These are phyloP conservation scores for Mirza zaza DNA, from an alignment of 2,113 vertebrate genomes.

Conservation along the genomic window DNA sequence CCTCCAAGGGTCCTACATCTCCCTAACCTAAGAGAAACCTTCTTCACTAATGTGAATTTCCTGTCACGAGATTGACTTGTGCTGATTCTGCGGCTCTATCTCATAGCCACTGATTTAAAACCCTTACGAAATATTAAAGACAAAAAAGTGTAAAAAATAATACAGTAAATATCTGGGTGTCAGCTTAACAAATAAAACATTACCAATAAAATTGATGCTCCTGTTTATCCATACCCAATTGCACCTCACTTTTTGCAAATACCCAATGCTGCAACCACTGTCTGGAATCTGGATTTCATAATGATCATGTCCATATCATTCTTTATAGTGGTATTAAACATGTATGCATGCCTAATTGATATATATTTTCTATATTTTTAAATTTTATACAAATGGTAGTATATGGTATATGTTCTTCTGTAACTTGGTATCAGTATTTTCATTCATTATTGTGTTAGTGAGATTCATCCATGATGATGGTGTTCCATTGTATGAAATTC, in stretches of 20 bases:
- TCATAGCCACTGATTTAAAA: not conserved
- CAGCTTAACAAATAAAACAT: not conserved
- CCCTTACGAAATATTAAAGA: not conserved
- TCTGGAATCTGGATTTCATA: not conserved
- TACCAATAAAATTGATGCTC: not conserved
- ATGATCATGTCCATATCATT: not conserved
- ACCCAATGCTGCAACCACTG: not conserved
- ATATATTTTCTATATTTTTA: not conserved
- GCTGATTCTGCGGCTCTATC: not conserved
- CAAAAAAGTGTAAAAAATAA: not conserved
- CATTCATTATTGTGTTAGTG: not conserved
- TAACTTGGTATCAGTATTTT: not conserved
- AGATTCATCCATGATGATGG: not conserved
- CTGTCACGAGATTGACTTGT: not conserved
- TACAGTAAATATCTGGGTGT: not conserved
- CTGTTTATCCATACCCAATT: not conserved
- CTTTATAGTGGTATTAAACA: not conserved
- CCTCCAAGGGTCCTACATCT: not conserved
- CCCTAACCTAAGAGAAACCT: not conserved
- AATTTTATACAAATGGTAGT: not conserved
- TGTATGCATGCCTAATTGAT: not conserved
- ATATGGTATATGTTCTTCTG: not conserved
- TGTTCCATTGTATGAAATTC: not conserved
- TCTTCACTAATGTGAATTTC: not conserved
- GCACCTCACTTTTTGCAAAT: not conserved